These are phyloP conservation scores for Spodoptera picta DNA, from an alignment of 2,888 invertebrate species.

Conservation along the genomic window DNA sequence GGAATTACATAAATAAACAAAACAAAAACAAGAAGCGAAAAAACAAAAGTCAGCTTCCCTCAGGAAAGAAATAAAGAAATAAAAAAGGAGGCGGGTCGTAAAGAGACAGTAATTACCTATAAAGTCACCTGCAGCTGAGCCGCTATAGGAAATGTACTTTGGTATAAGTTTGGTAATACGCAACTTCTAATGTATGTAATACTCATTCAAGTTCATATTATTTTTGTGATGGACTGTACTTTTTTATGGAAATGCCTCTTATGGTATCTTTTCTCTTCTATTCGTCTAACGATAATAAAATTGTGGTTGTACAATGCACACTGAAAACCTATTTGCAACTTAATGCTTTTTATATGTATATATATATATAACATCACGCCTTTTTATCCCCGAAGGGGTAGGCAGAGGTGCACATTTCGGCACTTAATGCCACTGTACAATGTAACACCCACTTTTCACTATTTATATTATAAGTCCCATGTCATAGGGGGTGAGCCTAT, in stretches of 20 bases:
- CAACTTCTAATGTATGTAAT: slow-evolving; percentile 1
- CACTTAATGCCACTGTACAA: too few species aligned
- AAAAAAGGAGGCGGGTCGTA: slow-evolving; percentile 55
- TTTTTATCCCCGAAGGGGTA: too few species aligned
- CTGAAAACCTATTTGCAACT: too few species aligned
- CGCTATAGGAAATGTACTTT: slow-evolving; percentile 31
- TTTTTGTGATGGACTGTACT: slow-evolving; percentile 13
- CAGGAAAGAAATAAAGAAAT: slow-evolving; percentile 46
- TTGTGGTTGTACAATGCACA: too few species aligned
- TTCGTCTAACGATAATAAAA: too few species aligned
- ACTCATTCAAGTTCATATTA: slow-evolving; percentile 10
- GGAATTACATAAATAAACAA: slow-evolving; percentile 50
- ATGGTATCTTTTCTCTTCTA: not conserved
- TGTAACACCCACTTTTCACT: too few species aligned
- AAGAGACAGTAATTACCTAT: slow-evolving; percentile 66
- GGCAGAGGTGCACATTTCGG: too few species aligned
- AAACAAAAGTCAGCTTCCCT: slow-evolving; percentile 59
- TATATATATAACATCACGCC: too few species aligned
- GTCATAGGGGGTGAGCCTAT: too few species aligned
- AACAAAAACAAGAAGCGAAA: slow-evolving; percentile 43
- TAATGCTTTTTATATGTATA: too few species aligned
- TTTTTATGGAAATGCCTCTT: not conserved
- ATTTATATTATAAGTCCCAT: too few species aligned
- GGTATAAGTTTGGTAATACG: slow-evolving; percentile 33
- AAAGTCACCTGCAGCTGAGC: slow-evolving; percentile 60